Base-by-base conservation (phyloP, 2,888 invertebrate species). In the Graphium colonna region DNA sequence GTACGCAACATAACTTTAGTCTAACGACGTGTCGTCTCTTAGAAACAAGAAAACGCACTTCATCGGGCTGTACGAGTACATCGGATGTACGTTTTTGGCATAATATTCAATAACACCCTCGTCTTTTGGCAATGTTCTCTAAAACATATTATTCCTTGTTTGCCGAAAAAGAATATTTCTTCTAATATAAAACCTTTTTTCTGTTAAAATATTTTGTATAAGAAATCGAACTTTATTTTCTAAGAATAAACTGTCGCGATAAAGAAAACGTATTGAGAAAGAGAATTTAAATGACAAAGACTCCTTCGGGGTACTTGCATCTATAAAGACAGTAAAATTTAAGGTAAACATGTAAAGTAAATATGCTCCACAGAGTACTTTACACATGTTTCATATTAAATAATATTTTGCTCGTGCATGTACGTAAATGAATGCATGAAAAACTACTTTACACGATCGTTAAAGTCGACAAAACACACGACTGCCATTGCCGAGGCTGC, bases 21-120 rank as follows among this genome's bases (percentile, higher is more conserved):
- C 61, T 62, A 64, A 64, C 63, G 63, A 60, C 60, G 55, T 54
- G 62, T 62, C 63, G 65, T 59, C 59, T 61, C 51, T 50, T 49
- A 44, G 52, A 55, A 58, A 67, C 67, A 66, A 58, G 63, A 55
- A 59, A 64, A 67, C 65, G 64, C 66, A 66, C 67, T 67, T 52
- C 36, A 42, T 49, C 36, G 43, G 26, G 45, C 39, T 21, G 10
- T 17, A 21, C 18, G 47, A 40, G 36, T 3, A 26, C 38, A n/a
- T n/a, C n/a, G n/a, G n/a, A 36, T 18, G 17, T 43, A 43, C 43
- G 15, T 36, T 26, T 16, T n/a, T 15, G 41, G 16, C 41, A 21
- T 42, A 26, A 10, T 33, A 38, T 43, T 53, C 39, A 38, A 43
- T 44, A 39, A 54, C 21, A 41, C 15, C 36, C 41, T 15, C 36